A percentile compares a stretch with the other conserved stretches of the same genome.
These are phyloP conservation scores for Tachystola acroxantha DNA, from an alignment of 2,888 invertebrate species.

Conservation along the genomic window DNA sequence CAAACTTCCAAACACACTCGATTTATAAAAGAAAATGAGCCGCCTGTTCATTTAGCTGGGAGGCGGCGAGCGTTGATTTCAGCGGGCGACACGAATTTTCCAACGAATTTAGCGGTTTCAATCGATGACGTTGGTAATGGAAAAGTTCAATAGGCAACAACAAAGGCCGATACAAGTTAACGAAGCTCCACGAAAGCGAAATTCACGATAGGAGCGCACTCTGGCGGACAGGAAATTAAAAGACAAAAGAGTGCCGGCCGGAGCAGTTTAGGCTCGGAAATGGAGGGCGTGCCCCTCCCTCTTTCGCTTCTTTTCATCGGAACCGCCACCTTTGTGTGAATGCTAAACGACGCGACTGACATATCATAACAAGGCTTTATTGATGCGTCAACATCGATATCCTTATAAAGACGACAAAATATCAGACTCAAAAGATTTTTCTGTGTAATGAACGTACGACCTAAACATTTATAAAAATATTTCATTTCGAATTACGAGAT, in stretches of 20 bases:
- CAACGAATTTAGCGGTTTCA: conserved; percentile 68
- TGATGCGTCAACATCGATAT: conserved; percentile 10
- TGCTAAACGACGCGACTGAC: conserved; percentile 26
- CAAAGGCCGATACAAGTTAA: conserved; percentile 73
- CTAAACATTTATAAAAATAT: no score
- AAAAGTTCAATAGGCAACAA: conserved; percentile 75
- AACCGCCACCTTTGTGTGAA: conserved; percentile 40
- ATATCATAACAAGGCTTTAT: conserved; percentile 15
- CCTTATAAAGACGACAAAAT: not conserved
- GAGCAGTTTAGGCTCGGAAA: conserved; percentile 69
- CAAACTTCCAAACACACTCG: conserved; percentile 52
- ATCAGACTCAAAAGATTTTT: no score
- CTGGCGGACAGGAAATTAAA: conserved; percentile 74
- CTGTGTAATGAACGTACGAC: no score
- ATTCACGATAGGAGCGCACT: conserved; percentile 65
- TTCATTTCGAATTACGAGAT: no score
- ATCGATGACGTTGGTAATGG: conserved; percentile 70
- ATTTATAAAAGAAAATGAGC: conserved; percentile 54
- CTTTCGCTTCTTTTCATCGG: conserved; percentile 46
- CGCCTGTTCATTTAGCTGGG: conserved; percentile 43
- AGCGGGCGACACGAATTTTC: conserved; percentile 50
- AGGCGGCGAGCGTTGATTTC: conserved; percentile 33
- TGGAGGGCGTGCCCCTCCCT: conserved; percentile 52
- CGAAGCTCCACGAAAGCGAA: conserved; percentile 72
- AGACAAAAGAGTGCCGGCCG: conserved; percentile 71